Evolutionary conservation across 2,888 invertebrate species (phyloP), one percentile per base, ranked within the genome.

Genomic region (Pterostichus madidus): DNA sequence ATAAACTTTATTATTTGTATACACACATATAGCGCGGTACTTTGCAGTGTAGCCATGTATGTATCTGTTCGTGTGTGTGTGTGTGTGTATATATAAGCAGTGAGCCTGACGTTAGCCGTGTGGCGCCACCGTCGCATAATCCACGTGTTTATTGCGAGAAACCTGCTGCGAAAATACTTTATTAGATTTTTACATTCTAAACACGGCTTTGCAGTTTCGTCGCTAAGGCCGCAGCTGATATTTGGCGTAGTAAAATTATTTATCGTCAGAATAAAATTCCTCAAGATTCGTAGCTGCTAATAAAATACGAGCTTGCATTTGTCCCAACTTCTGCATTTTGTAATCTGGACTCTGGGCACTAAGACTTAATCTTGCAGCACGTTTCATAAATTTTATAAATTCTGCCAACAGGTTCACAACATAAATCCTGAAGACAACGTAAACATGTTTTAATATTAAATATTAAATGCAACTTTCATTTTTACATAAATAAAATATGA

Each of bases 1-100:
- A 80, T 80, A 80, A 80, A 80, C 52, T 80, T 80, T 71, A 80
- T 80, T 80, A 80, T 80, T 80, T 80, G 80, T 80, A 71, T 80
- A 80, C 53, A 68, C 53, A 80, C 80, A 52, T 71, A 32, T 49
- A 52, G 49, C 64, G 31, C 15, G 79, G 49, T 68, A 56, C 13
- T 49, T 49, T 49, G 64, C 59, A 17, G 24, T 80, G 80, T 80
- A 64, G 10, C 24, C 31, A 49, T 79, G 64, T 68, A 35, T n/a
- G n/a, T n/a, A n/a, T n/a, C n/a, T n/a, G n/a, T n/a, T n/a, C n/a
- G n/a, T n/a, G n/a, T n/a, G n/a, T n/a, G n/a, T n/a, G n/a, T n/a
- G n/a, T n/a, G n/a, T n/a, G n/a, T n/a, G n/a, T 80, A 56, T 76
- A 11, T 78, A 10, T 78, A 24, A 24, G 13, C 4, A 61, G 64